phyloP scores from a whole-genome alignment of 2,888 invertebrate species.

The Brenthis hecate region DNA sequence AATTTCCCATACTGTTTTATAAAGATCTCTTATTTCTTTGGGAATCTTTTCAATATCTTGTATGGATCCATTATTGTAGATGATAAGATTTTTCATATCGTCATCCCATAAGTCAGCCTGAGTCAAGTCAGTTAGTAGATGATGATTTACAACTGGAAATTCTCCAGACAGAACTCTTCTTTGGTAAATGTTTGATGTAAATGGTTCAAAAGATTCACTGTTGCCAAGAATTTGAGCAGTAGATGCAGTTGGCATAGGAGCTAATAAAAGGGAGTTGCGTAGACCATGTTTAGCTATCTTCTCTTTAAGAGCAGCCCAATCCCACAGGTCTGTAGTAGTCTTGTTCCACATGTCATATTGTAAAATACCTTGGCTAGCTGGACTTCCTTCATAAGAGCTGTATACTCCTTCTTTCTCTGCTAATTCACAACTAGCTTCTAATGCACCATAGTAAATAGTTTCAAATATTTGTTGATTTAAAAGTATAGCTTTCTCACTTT shows the following conservation, averaged over 20 bases:
- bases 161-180: conserved; percentile 97
- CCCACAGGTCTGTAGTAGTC: conserved; percentile 92
- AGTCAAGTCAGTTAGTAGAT: conserved; percentile 95
- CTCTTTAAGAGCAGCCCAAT: conserved; percentile 92
- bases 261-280: conserved; percentile 95
- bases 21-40: conserved; percentile 90
- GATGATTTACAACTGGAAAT: conserved; percentile 98
- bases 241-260: conserved; percentile 99
- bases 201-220: conserved; percentile 99
- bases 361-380: conserved; percentile 96
- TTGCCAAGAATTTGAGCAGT: conserved; percentile 99
- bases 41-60: conserved; percentile 94
- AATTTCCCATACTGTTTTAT: conserved; percentile 99
- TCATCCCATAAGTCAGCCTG: conserved; percentile 96
- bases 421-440: conserved; percentile 97
- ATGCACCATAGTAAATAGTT: conserved; percentile 97
- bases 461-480: conserved; percentile 98
- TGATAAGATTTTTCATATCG: conserved; percentile 96
- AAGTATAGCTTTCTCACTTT: conserved; percentile 91
- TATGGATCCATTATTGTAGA: conserved; percentile 95
- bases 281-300: conserved; percentile 95
- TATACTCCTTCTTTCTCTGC: conserved; percentile 93
- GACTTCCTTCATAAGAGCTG: conserved; percentile 94
- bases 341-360: conserved; percentile 99
- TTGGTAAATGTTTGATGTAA: conserved; percentile 98